These are phyloP conservation scores for Oegoconia quadripuncta DNA, from an alignment of 2,888 invertebrate species.

Conservation along the genomic window DNA sequence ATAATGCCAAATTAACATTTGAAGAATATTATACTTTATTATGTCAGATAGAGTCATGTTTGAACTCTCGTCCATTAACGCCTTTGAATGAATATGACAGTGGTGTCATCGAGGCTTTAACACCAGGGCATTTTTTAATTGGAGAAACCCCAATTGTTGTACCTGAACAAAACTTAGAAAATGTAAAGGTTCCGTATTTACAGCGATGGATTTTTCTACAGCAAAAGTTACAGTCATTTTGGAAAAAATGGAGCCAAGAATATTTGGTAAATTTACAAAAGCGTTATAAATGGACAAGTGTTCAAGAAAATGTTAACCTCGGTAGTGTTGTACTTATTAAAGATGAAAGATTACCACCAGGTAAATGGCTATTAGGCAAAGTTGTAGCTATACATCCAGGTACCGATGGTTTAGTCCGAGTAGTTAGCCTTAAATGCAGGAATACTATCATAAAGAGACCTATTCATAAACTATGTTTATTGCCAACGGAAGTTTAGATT, in stretches of 20 bases:
- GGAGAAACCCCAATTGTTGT: neutral
- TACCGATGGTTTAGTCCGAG: neutral
- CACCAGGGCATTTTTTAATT: conserved; percentile 1
- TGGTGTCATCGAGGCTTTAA: neutral
- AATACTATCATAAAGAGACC: neutral
- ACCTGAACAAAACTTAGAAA: no score
- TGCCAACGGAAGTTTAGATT: no score
- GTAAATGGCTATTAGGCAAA: conserved; percentile 17
- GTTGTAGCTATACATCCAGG: conserved; percentile 14
- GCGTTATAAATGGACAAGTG: no score
- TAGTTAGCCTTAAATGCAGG: conserved; percentile 1
- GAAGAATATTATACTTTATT: conserved; percentile 11
- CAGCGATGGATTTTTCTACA: no score
- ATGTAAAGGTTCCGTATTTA: no score
- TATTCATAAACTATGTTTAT: conserved; percentile 1
- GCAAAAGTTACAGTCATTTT: no score
- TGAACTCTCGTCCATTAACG: conserved; percentile 10
- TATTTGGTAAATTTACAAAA: conserved; percentile 9
- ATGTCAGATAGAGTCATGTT: conserved; percentile 7
- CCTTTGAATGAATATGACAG: neutral
- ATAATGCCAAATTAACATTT: conserved; percentile 8
- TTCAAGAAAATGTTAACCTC: conserved; percentile 11
- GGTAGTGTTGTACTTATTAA: conserved; percentile 19
- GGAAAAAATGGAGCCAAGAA: conserved; percentile 12
- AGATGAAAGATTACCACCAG: conserved; percentile 15